These are phyloP conservation scores for Carposina sasakii DNA, from an alignment of 1,140 invertebrate species.

Conservation along the genomic window DNA sequence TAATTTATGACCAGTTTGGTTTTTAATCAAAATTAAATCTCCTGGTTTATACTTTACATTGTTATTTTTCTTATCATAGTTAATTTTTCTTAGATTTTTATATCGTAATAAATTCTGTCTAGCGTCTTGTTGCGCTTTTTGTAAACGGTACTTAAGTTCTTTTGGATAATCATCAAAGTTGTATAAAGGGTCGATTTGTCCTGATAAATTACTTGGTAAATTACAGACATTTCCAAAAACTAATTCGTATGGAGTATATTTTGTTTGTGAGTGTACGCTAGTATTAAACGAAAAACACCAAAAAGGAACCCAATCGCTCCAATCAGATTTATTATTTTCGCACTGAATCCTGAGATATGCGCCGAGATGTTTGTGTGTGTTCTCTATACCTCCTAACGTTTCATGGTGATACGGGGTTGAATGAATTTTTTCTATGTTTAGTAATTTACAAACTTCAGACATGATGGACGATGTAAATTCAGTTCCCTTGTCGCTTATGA, in stretches of 20 bases:
- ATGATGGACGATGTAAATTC: not conserved
- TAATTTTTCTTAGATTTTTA: not conserved
- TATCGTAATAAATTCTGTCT: not conserved
- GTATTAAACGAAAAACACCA: not conserved
- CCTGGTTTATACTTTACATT: not conserved
- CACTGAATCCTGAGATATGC: not conserved
- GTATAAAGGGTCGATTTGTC: constrained; percentile 3
- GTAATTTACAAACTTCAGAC: not conserved
- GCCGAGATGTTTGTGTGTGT: not conserved
- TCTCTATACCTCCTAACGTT: constrained; percentile 1
- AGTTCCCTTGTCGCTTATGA: constrained; percentile 2
- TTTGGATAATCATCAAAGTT: not conserved
- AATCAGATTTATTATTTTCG: not conserved
- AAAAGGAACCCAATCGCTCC: not conserved
- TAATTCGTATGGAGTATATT: constrained; percentile 6
- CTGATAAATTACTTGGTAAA: not conserved
- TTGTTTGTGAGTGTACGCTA: not conserved
- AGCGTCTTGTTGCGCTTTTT: not conserved
- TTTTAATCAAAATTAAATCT: constrained; percentile 1
- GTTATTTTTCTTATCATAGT: not conserved
- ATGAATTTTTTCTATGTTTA: not conserved
- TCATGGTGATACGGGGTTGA: constrained; percentile 1
- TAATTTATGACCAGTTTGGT: not conserved
- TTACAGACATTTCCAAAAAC: constrained; percentile 4
- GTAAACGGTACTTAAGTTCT: constrained; percentile 5